phyloP scores from a whole-genome alignment of 1,140 invertebrate species.

The Lordiphosa collinella region DNA sequence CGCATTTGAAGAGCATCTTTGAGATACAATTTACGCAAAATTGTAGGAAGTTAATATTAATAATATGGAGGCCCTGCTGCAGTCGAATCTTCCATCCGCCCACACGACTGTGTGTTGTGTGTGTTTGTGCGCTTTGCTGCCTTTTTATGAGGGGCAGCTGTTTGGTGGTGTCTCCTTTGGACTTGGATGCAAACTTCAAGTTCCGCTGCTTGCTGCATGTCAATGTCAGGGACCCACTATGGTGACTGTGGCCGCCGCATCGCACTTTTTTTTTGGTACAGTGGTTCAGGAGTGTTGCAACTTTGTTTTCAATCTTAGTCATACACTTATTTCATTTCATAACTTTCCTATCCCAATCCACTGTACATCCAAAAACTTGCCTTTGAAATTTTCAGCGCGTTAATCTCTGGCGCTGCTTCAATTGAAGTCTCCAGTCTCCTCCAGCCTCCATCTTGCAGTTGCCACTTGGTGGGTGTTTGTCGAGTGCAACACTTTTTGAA shows the following conservation, averaged over 20 bases:
- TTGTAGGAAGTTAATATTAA: slow-evolving; percentile 71
- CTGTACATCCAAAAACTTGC: slow-evolving; percentile 25
- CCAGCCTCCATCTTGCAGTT: slow-evolving; percentile 17
- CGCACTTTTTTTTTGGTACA: slow-evolving; percentile 1
- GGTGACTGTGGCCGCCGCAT: slow-evolving; percentile 14
- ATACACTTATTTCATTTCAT: neutral
- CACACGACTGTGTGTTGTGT: slow-evolving; percentile 26
- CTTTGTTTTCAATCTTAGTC: neutral
- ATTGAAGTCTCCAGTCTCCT: slow-evolving; percentile 46
- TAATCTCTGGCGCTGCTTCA: slow-evolving; percentile 45
- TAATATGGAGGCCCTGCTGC: slow-evolving; percentile 26
- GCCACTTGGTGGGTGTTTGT: slow-evolving; percentile 46
- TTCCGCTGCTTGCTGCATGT: slow-evolving; percentile 40
- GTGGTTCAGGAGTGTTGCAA: slow-evolving; percentile 5
- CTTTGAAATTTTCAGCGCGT: slow-evolving; percentile 24
- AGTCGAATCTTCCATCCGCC: slow-evolving; percentile 32
- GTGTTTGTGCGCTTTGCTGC: neutral
- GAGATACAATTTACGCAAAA: slow-evolving; percentile 64
- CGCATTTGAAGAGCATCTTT: slow-evolving; percentile 56
- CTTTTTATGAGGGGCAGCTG: slow-evolving; percentile 44
- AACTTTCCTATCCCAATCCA: neutral
- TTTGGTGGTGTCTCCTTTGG: slow-evolving; percentile 19
- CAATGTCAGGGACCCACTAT: slow-evolving; percentile 49
- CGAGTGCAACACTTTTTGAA: slow-evolving; percentile 59
- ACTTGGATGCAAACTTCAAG: neutral